A percentile compares a stretch with the other conserved stretches of the same genome.
phyloP scores from a whole-genome alignment of 2,888 invertebrate species.

The Torymus texanus region DNA sequence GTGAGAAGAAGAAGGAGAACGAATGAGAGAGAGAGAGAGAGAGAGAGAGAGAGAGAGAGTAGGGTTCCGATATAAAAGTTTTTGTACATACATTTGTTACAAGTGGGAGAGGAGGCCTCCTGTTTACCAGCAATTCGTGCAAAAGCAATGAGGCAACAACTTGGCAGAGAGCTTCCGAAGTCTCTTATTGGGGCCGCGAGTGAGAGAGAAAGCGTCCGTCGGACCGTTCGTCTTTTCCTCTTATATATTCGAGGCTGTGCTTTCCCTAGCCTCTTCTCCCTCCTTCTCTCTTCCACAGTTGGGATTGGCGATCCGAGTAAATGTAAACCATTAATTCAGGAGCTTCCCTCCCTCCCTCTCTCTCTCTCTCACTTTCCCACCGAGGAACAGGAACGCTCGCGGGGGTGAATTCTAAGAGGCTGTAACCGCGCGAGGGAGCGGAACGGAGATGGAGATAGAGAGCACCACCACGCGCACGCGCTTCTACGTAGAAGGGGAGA shows the following conservation, averaged over 20 bases:
- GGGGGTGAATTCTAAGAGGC: constrained; percentile 57
- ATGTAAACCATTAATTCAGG: constrained; percentile 65
- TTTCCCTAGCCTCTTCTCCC: constrained; percentile 10
- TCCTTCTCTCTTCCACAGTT: constrained; percentile 6
- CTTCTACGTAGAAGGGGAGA: neutral
- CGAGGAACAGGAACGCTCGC: neutral
- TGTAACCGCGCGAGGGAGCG: neutral
- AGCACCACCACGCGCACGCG: neutral
- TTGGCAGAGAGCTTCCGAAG: constrained; percentile 4
- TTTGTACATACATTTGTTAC: neutral
- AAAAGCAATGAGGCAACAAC: constrained; percentile 28
- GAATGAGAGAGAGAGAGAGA: neutral
- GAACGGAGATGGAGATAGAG: neutral
- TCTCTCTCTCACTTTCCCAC: no score
- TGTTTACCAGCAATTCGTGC: constrained; percentile 11
- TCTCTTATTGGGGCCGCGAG: constrained; percentile 1
- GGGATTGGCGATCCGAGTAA: constrained; percentile 64
- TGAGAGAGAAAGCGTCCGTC: no score
- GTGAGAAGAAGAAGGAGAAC: neutral
- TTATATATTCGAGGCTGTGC: constrained; percentile 11
- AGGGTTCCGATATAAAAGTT: constrained; percentile 3
- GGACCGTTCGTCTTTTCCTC: constrained; percentile 11
- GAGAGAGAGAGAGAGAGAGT: no score
- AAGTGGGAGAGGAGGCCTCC: neutral
- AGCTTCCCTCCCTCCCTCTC: constrained; percentile 47